Evolutionary conservation across 2,888 invertebrate genomes (phyloP).

Genomic region (Spialia ferax): DNA sequence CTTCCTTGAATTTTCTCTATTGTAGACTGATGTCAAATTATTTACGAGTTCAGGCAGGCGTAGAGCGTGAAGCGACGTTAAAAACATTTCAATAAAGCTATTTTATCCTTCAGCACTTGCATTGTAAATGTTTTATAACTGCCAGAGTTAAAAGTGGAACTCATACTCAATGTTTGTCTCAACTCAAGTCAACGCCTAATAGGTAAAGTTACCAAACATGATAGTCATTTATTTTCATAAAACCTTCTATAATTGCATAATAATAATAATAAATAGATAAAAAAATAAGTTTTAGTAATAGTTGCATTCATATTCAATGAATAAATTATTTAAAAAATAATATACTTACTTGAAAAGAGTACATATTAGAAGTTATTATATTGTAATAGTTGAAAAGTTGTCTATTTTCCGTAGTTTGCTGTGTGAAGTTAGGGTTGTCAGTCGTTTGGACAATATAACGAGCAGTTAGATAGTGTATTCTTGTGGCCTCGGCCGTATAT

Average conservation of each 20-base stretch:
- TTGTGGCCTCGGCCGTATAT: constrained; percentile 55
- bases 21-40: constrained; percentile 33
- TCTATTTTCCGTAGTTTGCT: constrained; percentile 81
- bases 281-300: constrained; percentile 56
- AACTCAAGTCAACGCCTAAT: constrained; percentile 34
- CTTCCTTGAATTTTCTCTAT: constrained; percentile 53
- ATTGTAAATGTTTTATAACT: too few species aligned
- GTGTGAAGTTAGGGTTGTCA: constrained; percentile 65
- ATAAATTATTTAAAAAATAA: constrained; percentile 59
- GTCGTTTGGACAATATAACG: constrained; percentile 64
- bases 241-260: constrained; percentile 55
- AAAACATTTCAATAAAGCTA: not conserved
- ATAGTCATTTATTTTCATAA: constrained; percentile 75
- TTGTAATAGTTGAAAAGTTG: constrained; percentile 61
- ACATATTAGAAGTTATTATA: constrained; percentile 49
- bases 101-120: not conserved
- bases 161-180: constrained; percentile 7
- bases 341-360: constrained; percentile 33
- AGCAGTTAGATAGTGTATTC: constrained; percentile 54
- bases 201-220: constrained; percentile 59
- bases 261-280: constrained; percentile 39
- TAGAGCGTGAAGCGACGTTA: not conserved
- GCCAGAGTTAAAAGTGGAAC: not conserved
- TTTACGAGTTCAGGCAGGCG: constrained; percentile 31
- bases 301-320: constrained; percentile 64